Evolutionary conservation across 1,140 invertebrate genomes (phyloP), one percentile per base, ranked within the genome.

Genomic region (Leptinotarsa defecta): DNA sequence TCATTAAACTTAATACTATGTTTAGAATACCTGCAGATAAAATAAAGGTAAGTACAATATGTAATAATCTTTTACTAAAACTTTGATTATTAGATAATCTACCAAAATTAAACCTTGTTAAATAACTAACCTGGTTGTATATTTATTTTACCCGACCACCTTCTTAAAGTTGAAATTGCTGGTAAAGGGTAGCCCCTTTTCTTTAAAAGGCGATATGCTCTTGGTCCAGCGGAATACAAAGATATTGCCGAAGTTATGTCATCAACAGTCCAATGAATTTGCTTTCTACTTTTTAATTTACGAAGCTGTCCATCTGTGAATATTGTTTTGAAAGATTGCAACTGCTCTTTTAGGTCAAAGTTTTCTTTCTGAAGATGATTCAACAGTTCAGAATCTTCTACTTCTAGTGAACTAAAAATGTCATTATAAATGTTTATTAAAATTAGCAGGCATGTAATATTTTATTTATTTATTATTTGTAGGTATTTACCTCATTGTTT

Each of bases 1-100:
- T 72, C 74, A 76, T 71, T 34, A 76, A 48, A 17, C 20, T 76
- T 15, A 76, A 65, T 48, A 76, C 74, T 63, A 65, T 43, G 43
- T 71, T 72, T 63, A 76, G 48, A 67, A 72, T 67, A 43, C 74
- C 74, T 72, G 64, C 17, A 76, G 72, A 76, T 72, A 24, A 76
- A 72, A 49, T 68, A 68, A 48, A 17, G 8, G 34, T 61, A n/a
- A 19, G 13, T 72, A 63, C 20, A 3, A 5, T 27, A 70, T 43
- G 13, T 57, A 48, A 13, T 22, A 17, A 24, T 24, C 24, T 24
- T 24, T 24, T 24, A 24, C 24, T 24, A 24, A 24, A 24, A 24
- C 24, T 24, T 24, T 24, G 24, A 24, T 24, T 24, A 24, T 24
- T 24, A 24, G 24, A 24, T 24, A 24, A 24, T 24, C 24, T 24